phyloP scores from a whole-genome alignment of 2,888 invertebrate species.

The Chymomyza fuscimana region DNA sequence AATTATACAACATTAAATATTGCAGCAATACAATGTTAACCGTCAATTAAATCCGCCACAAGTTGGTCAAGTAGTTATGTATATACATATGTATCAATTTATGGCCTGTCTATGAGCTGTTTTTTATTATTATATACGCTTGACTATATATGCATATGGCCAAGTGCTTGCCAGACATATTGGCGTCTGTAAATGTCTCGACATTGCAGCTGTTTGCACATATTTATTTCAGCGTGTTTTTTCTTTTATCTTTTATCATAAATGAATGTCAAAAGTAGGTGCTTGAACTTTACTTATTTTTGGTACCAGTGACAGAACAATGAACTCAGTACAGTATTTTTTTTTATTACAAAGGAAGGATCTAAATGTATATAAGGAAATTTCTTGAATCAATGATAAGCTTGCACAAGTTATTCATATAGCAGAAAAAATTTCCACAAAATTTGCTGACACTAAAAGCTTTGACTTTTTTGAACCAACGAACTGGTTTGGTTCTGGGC shows the following conservation, averaged over 20 bases:
- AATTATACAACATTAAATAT: constrained; percentile 45
- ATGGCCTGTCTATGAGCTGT: constrained; percentile 14
- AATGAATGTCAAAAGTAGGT: background rate
- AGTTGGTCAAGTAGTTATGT: background rate
- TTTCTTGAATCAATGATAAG: background rate
- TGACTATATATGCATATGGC: background rate
- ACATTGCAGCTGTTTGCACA: background rate
- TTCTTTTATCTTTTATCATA: background rate
- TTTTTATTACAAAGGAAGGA: background rate
- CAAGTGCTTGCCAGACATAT: background rate
- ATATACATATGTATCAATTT: constrained; percentile 35
- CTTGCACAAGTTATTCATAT: too few relatives aligned
- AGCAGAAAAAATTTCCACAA: too few relatives aligned
- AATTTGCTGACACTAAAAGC: too few relatives aligned
- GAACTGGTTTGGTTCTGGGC: too few relatives aligned
- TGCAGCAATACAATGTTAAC: constrained; percentile 35
- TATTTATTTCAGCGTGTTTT: background rate
- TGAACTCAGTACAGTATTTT: background rate
- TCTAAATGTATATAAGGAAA: background rate
- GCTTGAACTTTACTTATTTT: background rate
- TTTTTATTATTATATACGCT: too few relatives aligned
- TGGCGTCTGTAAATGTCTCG: background rate
- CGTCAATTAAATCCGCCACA: constrained; percentile 32
- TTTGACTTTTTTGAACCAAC: too few relatives aligned
- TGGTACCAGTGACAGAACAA: background rate